These are phyloP conservation scores for Adelphocoris suturalis DNA, from an alignment of 2,888 invertebrate species.

Conservation along the genomic window DNA sequence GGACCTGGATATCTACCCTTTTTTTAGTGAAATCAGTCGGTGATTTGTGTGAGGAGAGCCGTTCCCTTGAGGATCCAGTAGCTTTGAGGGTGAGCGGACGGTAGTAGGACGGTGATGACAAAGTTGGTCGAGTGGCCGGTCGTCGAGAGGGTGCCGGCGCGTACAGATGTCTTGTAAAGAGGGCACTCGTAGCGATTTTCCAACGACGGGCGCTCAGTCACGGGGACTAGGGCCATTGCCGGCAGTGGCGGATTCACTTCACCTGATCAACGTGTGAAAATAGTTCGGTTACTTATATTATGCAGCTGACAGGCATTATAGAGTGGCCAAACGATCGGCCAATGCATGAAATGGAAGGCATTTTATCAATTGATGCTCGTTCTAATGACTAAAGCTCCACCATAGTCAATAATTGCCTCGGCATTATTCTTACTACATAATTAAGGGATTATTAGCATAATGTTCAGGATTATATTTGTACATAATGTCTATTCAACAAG, in stretches of 20 bases:
- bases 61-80: slow-evolving; percentile 95
- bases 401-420: too few species aligned
- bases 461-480: too few species aligned
- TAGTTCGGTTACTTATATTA: too few species aligned
- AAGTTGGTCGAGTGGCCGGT: slow-evolving; percentile 97
- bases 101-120: slow-evolving; percentile 88
- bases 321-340: too few species aligned
- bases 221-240: slow-evolving; percentile 84
- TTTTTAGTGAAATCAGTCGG: slow-evolving; percentile 81
- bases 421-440: too few species aligned
- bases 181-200: slow-evolving; percentile 85
- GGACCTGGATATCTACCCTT: too few species aligned
- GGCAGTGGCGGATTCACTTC: slow-evolving; percentile 88
- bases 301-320: too few species aligned
- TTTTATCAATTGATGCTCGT: too few species aligned
- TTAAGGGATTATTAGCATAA: too few species aligned
- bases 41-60: slow-evolving; percentile 90
- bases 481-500: too few species aligned
- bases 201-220: slow-evolving; percentile 17
- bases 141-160: slow-evolving; percentile 92
- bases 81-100: slow-evolving; percentile 83
- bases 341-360: too few species aligned
- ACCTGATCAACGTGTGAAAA: slow-evolving; percentile 79
- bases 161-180: slow-evolving; percentile 91
- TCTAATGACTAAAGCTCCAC: too few species aligned